phyloP scores from a whole-genome alignment of 2,888 invertebrate genomes.

The Chloroclystis v-ata region DNA sequence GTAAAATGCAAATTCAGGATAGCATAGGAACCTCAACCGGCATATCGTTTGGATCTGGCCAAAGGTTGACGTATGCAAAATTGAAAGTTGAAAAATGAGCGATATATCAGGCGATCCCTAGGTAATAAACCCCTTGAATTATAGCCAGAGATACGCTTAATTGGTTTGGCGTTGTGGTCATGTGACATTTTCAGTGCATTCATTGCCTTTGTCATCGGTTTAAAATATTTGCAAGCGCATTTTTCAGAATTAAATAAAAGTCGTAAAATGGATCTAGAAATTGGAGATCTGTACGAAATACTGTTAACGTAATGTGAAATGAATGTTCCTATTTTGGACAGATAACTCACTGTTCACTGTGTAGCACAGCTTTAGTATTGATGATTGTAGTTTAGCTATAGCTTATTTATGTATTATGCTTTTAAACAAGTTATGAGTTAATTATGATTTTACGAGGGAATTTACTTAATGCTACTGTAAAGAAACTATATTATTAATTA shows the following conservation, averaged over 20 bases:
- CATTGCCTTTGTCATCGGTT: constrained; percentile 73
- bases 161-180: constrained; percentile 73
- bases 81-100: neutral
- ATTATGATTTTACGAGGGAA: too few relatives aligned
- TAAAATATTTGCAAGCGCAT: constrained; percentile 55
- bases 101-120: constrained; percentile 5
- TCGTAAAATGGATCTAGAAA: constrained; percentile 23
- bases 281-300: constrained; percentile 16
- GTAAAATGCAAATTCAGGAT: too few relatives aligned
- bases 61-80: neutral
- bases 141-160: constrained; percentile 71
- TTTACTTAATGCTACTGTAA: too few relatives aligned
- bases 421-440: too few relatives aligned
- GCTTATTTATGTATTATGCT: too few relatives aligned
- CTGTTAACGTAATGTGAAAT: constrained; percentile 5
- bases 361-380: too few relatives aligned
- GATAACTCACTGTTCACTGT: too few relatives aligned
- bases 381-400: too few relatives aligned
- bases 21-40: too few relatives aligned
- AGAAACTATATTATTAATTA: too few relatives aligned
- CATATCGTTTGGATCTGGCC: too few relatives aligned
- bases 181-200: constrained; percentile 71
- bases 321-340: too few relatives aligned
- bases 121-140: constrained; percentile 45
- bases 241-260: constrained; percentile 58